Evolutionary conservation across 2,797 vertebrate species (phyloP), one percentile per base, ranked within the genome.

Genomic region (Leuciscus waleckii): DNA sequence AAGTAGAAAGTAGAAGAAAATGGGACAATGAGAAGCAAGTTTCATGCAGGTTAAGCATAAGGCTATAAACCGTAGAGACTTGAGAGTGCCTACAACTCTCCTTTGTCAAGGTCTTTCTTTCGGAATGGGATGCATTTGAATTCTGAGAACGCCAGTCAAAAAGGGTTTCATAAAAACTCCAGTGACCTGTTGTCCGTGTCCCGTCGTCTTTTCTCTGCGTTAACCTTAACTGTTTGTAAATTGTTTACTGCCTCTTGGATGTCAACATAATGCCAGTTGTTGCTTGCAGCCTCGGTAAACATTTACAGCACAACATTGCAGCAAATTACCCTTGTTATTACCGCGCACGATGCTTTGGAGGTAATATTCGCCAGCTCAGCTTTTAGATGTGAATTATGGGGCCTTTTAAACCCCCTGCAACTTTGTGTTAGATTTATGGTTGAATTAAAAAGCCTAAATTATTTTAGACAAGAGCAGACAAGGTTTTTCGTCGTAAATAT

Each of bases 291-390:
- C 76, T 87, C 82, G 63, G 90, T 93, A 92, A 94, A 94, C 89
- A 81, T 93, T 94, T 93, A 93, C 87, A 88, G 92, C 89, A 90
- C 88, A 89, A 91, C 90, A 93, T 92, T 89, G 90, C 89, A 88
- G 93, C 93, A 92, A 94, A 93, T 93, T 92, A 91, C 88, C 84
- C 89, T 85, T 86, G 89, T 91, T 93, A 93, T 94, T 90, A 89
- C 87, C 77, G 29, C 11, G 9, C 86, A 86, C 70, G 70, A n/a
- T 68, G 71, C 81, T 78, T 84, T 86, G 81, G 85, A 90, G 77
- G 77, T 91, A 84, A 87, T 90, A 91, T 92, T 92, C 90, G 91
- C 87, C 80, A 86, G 88, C 88, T 85, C 49, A 79, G 81, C 81
- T 81, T 87, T 88, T 81, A 88, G 85, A 92, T 76, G 85, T 89